Evolutionary conservation across 2,113 vertebrate genomes (phyloP).

Genomic region (Podarcis cretensis): DNA sequence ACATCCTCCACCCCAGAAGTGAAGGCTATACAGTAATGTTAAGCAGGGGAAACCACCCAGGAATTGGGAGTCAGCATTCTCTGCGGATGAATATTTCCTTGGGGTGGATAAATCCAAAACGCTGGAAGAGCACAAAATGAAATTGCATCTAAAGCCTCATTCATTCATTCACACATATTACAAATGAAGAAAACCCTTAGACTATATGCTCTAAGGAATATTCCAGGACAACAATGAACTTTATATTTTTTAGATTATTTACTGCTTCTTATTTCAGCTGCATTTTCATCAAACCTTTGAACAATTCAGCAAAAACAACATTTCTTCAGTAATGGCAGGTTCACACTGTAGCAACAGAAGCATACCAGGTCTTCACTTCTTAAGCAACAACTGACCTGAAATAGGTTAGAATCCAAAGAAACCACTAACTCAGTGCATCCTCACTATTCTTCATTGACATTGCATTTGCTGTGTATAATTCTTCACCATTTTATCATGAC

Average conservation of each 20-base stretch:
- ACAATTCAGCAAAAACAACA: background rate
- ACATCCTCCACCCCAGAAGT: background rate
- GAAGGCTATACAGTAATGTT: background rate
- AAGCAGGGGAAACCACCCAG: background rate
- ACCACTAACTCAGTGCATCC: constrained; percentile 7
- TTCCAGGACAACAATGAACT: background rate
- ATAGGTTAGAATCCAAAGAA: background rate
- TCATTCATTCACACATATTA: background rate
- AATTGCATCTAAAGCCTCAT: background rate
- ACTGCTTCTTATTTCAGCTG: background rate
- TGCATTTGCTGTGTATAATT: background rate
- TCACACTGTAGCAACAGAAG: background rate
- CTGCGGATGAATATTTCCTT: constrained; percentile 39
- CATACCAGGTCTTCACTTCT: background rate
- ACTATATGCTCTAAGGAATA: background rate
- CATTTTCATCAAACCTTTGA: background rate
- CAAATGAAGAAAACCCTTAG: background rate
- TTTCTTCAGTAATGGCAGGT: background rate
- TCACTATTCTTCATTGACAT: background rate
- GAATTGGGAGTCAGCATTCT: constrained; percentile 41
- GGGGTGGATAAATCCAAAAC: constrained; percentile 4
- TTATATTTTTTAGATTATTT: background rate
- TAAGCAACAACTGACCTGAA: constrained; percentile 27
- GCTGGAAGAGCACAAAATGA: background rate
- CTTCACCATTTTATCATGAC: background rate